Evolutionary conservation across 2,113 vertebrate species (phyloP).

Genomic region (Fregata magnificens): DNA sequence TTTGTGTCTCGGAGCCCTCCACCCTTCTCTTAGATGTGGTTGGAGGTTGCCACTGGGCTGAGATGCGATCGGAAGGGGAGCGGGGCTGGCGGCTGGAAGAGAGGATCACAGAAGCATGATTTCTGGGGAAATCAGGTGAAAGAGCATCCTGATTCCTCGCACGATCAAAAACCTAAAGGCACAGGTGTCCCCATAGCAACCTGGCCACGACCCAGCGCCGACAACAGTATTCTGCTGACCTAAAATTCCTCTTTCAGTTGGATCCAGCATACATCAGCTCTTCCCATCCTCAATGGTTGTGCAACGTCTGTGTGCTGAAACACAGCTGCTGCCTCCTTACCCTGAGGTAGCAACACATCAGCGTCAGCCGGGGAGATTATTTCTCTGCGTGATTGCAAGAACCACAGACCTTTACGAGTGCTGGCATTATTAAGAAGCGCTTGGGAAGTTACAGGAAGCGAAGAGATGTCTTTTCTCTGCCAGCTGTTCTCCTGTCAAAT

Average conservation of each 20-base stretch:
- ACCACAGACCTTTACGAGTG: neutral
- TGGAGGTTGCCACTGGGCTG: neutral
- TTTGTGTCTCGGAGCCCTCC: neutral
- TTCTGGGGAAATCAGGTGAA: neutral
- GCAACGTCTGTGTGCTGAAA: neutral
- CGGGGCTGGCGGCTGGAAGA: neutral
- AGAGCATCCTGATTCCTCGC: neutral
- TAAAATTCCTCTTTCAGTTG: neutral
- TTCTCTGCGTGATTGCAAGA: neutral
- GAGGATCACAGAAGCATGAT: neutral
- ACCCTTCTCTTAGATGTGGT: neutral
- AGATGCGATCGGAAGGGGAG: fast-evolving
- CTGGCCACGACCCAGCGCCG: neutral
- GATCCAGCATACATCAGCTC: neutral
- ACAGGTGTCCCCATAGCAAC: neutral
- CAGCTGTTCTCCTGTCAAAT: neutral
- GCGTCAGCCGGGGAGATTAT: neutral
- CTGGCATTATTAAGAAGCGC: neutral
- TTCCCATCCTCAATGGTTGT: neutral
- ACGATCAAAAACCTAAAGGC: neutral
- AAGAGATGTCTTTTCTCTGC: neutral
- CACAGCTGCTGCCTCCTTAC: neutral
- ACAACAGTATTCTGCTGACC: neutral
- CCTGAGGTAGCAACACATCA: neutral
- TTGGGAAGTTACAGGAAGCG: neutral